Base-by-base conservation (phyloP, 2,797 vertebrate species). In the Gymnodraco acuticeps region DNA sequence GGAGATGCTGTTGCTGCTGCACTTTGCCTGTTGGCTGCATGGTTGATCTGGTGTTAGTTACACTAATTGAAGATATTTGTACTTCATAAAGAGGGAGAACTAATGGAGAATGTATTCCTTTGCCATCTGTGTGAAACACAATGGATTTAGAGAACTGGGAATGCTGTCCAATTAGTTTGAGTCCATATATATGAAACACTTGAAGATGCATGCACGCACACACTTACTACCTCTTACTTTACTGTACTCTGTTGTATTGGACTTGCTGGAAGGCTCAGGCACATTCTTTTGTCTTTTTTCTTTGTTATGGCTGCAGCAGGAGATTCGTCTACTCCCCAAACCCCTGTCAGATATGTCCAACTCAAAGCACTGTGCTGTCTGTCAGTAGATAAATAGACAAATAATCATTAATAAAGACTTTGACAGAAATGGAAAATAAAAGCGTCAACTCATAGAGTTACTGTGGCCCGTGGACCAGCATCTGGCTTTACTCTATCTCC, bases 261-360 rank as follows among this genome's bases (percentile, higher is more conserved):
- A 64, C 60, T 85, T 33, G 72, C 80, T 78, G 66, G 15, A 75
- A 58, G 75, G 53, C 48, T 63, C 65, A 84, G 84, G 48, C 73
- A 56, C 82, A 81, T 86, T 89, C 73, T 85, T 82, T 77, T 84
- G 77, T 73, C 75, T 46, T 82, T 87, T 68, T 42, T 46, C 59
- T 6, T 47, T 61, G 56, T 56, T 81, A 79, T 84, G 81, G 81
- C 75, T 78, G 46, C 61, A 38, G 50, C 59, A 65, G 42, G 64
- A 76, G 62, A 73, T 54, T 87, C 58, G 51, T 88, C 73, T 61
- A 65, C 42, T 78, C 71, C 42, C 12, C 4, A 60, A 81, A 60
- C 64, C 46, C 48, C 38, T 53, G 42, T 84, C 72, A 73, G 64
- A 75, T 73, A 75, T 83, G 82, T 86, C 64, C 81, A 84, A 75